Percentiles rank a stretch among this genome's conserved stretches.
Conservation (phyloP, 30 jellyfish, hydroid and myxozoan species). For the Pseudorhiza aurosa region DNA sequence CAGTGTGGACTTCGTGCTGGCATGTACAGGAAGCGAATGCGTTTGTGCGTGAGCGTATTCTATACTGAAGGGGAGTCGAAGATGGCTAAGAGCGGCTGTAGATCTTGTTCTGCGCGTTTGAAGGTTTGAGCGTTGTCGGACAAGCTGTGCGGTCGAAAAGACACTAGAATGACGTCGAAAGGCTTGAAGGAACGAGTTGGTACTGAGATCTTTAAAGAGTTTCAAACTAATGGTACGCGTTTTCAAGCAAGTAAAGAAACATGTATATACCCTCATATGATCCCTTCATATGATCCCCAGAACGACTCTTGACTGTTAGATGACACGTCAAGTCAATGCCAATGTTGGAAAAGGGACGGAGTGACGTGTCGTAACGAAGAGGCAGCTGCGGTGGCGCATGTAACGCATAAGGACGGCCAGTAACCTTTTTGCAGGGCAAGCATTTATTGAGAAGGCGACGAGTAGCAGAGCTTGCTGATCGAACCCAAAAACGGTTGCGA, state of each 20-base stretch:
- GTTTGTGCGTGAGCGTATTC: conserved; percentile 36
- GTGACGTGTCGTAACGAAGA: conserved; percentile 9
- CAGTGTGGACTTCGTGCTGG: conserved; percentile 56
- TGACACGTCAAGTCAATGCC: conserved; percentile 44
- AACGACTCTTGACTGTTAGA: neutral
- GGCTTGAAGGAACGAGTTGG: conserved; percentile 34
- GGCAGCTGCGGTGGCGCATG: conserved; percentile 34
- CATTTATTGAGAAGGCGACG: conserved; percentile 26
- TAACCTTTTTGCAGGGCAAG: conserved; percentile 16
- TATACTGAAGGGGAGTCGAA: neutral
- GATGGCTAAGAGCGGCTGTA: conserved; percentile 6
- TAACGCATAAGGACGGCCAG: conserved; percentile 22
- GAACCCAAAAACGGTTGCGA: conserved; percentile 38
- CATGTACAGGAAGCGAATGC: conserved; percentile 15
- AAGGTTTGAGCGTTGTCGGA: conserved; percentile 52
- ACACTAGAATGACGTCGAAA: conserved; percentile 36
- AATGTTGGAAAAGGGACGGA: conserved; percentile 5
- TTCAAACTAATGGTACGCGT: conserved; percentile 27
- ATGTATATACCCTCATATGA: neutral
- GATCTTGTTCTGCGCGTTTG: conserved; percentile 40
- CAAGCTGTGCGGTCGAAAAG: neutral
- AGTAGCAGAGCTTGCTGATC: conserved; percentile 23
- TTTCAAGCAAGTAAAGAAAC: conserved; percentile 27
- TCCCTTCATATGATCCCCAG: neutral
- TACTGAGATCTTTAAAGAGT: conserved; percentile 9